Base-by-base conservation (phyloP, 2,113 vertebrate genomes). In the Geococcyx californianus region DNA sequence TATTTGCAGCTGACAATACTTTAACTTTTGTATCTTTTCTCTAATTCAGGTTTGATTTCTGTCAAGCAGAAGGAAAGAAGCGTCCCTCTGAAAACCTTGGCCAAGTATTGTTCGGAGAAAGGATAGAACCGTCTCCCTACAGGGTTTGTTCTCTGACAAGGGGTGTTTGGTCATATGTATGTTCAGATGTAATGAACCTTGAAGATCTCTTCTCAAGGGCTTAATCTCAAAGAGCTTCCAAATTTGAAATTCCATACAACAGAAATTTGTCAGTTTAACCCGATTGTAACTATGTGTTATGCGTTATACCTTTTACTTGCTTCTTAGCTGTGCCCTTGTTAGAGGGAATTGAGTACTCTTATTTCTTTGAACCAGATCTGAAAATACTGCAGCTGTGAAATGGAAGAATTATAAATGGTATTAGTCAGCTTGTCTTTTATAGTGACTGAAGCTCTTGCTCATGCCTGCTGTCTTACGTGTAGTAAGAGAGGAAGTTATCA, bases 21-120 rank as follows among this genome's bases (percentile, higher is more conserved):
- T 59, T 45, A 13, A 85, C 26, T 83, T 84, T 29, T 52, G 3
- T 86, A 5, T 86, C 29, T 73, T 94, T 91, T 91, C 20, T 97
- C 60, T 94, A 72, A 54, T 92, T 91, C 72, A 99, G 99, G 95
- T 99, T 99, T 96, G 99, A 99, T 97, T 99, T 99, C 96, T 99
- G 99, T 97, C 98, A 99, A 98, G 98, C 99, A 14, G 89, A 51
- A 36, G 94, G 98, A 79, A 99, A 99, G 97, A 99, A 95, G 80
- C 98, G 99, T 77, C 99, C 99, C 5, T 99, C 99, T 74, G 99
- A 99, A 98, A 99, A 99, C 97, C 99, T 99, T 75, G 99, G 99
- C 52, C 99, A 99, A 95, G 99, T 99, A 15, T 97, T 99, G 74
- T 99, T 99, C 78, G 99, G 99, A 69, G 99, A 99, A 95, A 98